Evolutionary conservation across 2,888 invertebrate species (phyloP), one percentile per base, ranked within the genome.

Genomic region (Clanis bilineata): DNA sequence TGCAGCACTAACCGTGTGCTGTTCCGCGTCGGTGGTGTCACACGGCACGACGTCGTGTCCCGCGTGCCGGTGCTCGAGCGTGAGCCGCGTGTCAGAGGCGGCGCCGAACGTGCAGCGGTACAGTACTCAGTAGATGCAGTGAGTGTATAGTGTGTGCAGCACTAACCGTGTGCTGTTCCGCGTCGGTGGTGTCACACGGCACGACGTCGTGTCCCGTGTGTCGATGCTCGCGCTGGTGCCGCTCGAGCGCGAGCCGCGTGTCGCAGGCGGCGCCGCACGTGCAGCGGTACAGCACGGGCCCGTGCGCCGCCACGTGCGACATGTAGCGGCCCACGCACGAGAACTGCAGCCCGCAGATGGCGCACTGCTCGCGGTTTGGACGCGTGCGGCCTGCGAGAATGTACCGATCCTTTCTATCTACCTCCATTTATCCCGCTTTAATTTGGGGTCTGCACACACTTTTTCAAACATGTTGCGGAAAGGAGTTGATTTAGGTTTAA

Each of bases 241-340:
- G 72, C 21, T 83, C 83, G 66, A 95, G 90, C 56, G 79, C 81
- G 3, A 93, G 83, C 62, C 93, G 88, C 1, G 90, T 92, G 9
- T 86, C 75, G 76, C 93, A 94, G 36, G 82, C 76, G 32, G 81
- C 79, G 10, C 82, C 78, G 72, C 95, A 95, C 0, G 65, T 79
- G 79, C 95, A 96, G 70, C 93, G 93, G 77, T 93, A 95, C 57
- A 87, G 84, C 15, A 94, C 92, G 15, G 93, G 93, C 61, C 94
- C 94, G 78, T 96, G 96, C 56, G 90, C 90, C 47, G 93, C 92
- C 60, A 94, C 87, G 74, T 95, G 95, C 3, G 93, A 87, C 84
- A 93, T 90, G 76, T 93, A 93, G 5, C 89, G 84, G 0, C 87
- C 85, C n/a, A 85, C 80, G 62, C 86, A 88, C 0, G 82, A 78